phyloP scores from a whole-genome alignment of 2,888 invertebrate species.

The Ctena decussata region DNA sequence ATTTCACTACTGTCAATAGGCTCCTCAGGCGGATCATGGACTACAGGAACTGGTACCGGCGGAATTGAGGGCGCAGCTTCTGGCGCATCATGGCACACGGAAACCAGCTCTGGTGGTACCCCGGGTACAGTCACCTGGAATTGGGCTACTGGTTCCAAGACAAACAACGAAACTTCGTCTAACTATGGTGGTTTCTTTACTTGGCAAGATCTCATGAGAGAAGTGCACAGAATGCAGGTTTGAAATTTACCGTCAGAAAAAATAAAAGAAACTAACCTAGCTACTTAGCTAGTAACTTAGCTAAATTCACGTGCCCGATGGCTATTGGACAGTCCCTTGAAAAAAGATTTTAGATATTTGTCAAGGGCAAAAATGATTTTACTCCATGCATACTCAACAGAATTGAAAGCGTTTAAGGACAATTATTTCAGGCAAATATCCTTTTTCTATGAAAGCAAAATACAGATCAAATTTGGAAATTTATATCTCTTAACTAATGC shows the following conservation, averaged over 20 bases:
- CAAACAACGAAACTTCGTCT: neutral
- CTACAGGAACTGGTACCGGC: neutral
- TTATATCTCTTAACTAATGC: too few relatives aligned
- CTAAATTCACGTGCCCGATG: too few relatives aligned
- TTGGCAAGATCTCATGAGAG: constrained; percentile 36
- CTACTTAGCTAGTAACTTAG: too few relatives aligned
- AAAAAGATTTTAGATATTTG: too few relatives aligned
- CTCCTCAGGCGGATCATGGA: neutral
- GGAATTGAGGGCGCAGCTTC: neutral
- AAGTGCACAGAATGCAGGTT: constrained; percentile 35
- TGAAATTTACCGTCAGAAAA: neutral
- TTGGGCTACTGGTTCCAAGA: neutral
- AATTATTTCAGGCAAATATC: too few relatives aligned
- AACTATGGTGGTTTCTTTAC: neutral
- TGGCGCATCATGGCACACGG: neutral
- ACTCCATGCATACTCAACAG: too few relatives aligned
- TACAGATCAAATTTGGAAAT: too few relatives aligned
- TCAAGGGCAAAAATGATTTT: too few relatives aligned
- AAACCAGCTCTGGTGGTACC: neutral
- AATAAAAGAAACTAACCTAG: too few relatives aligned
- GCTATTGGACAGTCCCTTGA: too few relatives aligned
- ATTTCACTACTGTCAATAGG: neutral
- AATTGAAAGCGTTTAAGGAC: too few relatives aligned
- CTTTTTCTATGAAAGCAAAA: too few relatives aligned
- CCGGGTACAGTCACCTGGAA: neutral